Conservation (phyloP, 2,888 invertebrate species). For the Eupithecia insigniata region DNA sequence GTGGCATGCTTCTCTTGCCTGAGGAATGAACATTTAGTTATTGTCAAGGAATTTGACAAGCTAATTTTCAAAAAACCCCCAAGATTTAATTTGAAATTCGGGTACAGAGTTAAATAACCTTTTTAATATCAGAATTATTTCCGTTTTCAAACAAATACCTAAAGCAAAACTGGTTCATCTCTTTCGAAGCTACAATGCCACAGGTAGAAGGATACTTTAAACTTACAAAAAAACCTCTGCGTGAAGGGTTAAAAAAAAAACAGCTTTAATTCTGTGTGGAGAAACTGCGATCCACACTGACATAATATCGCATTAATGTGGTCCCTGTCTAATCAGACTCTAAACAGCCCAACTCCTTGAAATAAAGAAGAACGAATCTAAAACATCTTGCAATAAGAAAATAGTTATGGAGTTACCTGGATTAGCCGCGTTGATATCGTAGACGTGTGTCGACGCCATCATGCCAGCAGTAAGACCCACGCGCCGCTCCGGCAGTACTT, state of each 20-base stretch:
- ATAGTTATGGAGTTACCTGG: conserved; percentile 56
- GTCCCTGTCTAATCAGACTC: background rate
- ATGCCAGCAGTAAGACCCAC: conserved; percentile 95
- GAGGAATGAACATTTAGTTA: background rate
- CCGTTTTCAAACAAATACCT: background rate
- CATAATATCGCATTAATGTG: background rate
- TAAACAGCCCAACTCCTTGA: background rate
- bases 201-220: background rate
- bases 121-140: background rate
- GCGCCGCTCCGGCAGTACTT: conserved; percentile 97
- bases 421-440: conserved; percentile 92
- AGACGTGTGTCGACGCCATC: conserved; percentile 99
- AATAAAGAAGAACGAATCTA: too few species aligned
- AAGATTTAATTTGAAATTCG: background rate
- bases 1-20: conserved; percentile 61
- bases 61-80: too few species aligned
- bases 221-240: background rate
- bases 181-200: background rate
- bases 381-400: background rate
- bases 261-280: background rate
- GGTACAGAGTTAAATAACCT: background rate
- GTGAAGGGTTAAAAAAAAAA: background rate
- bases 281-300: background rate
- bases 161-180: background rate
- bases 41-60: background rate